Evolutionary conservation across 2,113 vertebrate genomes (phyloP).

Genomic region (Zapus hudsonius): DNA sequence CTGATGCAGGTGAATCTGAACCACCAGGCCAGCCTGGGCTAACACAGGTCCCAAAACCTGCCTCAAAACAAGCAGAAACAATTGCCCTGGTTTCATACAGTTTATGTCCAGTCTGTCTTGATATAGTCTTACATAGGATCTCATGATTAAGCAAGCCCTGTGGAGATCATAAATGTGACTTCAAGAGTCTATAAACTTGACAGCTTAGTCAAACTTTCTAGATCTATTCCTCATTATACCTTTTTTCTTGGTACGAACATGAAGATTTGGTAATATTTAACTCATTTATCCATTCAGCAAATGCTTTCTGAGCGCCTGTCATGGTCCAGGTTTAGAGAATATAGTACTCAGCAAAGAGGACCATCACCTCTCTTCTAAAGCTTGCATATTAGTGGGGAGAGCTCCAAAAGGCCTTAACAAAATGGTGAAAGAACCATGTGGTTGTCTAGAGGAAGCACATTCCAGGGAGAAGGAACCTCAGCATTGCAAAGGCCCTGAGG

Average conservation of each 20-base stretch:
- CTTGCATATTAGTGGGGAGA: neutral
- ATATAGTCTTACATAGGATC: neutral
- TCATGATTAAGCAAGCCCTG: neutral
- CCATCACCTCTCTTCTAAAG: neutral
- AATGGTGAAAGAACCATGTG: neutral
- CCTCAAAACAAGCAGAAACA: neutral
- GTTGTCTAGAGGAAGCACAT: neutral
- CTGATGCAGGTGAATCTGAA: no score
- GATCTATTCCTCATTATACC: neutral
- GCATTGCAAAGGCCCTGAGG: neutral
- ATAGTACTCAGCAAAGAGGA: neutral
- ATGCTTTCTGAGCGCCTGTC: neutral
- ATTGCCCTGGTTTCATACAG: neutral
- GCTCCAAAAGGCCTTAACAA: neutral
- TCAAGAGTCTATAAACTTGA: neutral
- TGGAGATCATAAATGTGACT: neutral
- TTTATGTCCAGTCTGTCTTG: neutral
- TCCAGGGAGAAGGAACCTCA: neutral
- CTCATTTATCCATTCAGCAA: no score
- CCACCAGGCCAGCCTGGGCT: no score
- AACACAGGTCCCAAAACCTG: no score
- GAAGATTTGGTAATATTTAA: neutral
- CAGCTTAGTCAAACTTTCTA: neutral
- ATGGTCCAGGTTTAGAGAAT: neutral
- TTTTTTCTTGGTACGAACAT: neutral